Evolutionary conservation across 1,140 invertebrate genomes (phyloP), one percentile per base, ranked within the genome.

Genomic region (Vollenhovia emeryi): DNA sequence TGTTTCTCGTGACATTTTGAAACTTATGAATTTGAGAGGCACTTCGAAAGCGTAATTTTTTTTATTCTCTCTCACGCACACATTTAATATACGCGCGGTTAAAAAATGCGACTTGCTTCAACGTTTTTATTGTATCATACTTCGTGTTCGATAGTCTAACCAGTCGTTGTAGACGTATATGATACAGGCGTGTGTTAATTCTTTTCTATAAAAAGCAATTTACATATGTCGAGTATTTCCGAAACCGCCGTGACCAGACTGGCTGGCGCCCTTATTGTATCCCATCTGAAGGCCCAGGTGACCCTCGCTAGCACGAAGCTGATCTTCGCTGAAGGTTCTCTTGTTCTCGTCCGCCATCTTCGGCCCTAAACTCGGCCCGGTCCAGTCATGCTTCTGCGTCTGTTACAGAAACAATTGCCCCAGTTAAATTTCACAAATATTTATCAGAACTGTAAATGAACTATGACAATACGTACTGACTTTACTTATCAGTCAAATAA

Each of bases 171-270:
- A 73, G 24, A 71, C 21, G 3, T 52, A 18, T 71, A 36, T 60
- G 55, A 43, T 43, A 48, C 15, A 27, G 21, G 36, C 13, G 27
- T 59, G 27, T 40, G 50, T 71, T 57, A 76, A 76, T 69, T 79
- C 6, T 9, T 7, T 68, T 85, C 62, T 57, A 85, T 45, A 55
- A 60, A 86, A 69, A 43, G 84, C 52, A 52, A 85, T 95, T 96
- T 97, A 98, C 98, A 98, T 98, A 93, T 98, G 98, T 92, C 98
- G 96, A n/a, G 98, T 98, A 94, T 99, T 99, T 89, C 99, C 99
- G 93, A 99, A 98, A 75, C 98, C 97, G 79, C 98, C 98, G 75
- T 97, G 97, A 4, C 98, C 98, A 57, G 98, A 95, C 93, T 98
- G 98, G 33, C 97, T 97, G 13, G 98, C 98, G 45, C 98, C 98